These are phyloP conservation scores for Pandemis corylana DNA, from an alignment of 2,888 invertebrate genomes.

Conservation along the genomic window DNA sequence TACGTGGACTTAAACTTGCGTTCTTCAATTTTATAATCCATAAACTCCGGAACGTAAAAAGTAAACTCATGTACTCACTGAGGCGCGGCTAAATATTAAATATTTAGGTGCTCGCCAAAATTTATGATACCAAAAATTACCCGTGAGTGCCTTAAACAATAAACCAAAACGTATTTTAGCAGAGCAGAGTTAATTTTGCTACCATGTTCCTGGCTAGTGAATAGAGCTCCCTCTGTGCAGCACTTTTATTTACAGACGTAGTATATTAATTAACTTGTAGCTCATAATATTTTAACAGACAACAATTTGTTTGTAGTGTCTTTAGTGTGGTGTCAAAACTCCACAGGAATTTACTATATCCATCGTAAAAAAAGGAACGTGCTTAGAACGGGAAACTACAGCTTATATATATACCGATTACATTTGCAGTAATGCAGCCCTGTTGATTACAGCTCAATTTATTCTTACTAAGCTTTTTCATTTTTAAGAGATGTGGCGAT, in stretches of 20 bases:
- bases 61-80: conserved; percentile 20
- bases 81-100: conserved; percentile 35
- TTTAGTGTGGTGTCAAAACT: neutral
- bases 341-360: no score
- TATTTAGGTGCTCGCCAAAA: conserved; percentile 24
- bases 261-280: neutral
- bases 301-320: neutral
- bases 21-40: conserved; percentile 22
- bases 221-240: neutral
- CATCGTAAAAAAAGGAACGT: no score
- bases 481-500: no score
- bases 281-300: neutral
- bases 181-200: conserved; percentile 28
- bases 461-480: no score
- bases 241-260: conserved; percentile 1
- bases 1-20: conserved; percentile 8
- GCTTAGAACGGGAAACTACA: neutral
- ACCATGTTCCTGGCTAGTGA: conserved; percentile 29
- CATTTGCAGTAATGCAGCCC: no score
- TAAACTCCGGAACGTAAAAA: conserved; percentile 22
- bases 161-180: conserved; percentile 22
- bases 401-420: no score
- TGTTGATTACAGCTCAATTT: no score
- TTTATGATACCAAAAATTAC: conserved; percentile 32
- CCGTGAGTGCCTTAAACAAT: conserved; percentile 38